phyloP scores from a whole-genome alignment of 1,140 invertebrate species.

The Drosophila simulans region DNA sequence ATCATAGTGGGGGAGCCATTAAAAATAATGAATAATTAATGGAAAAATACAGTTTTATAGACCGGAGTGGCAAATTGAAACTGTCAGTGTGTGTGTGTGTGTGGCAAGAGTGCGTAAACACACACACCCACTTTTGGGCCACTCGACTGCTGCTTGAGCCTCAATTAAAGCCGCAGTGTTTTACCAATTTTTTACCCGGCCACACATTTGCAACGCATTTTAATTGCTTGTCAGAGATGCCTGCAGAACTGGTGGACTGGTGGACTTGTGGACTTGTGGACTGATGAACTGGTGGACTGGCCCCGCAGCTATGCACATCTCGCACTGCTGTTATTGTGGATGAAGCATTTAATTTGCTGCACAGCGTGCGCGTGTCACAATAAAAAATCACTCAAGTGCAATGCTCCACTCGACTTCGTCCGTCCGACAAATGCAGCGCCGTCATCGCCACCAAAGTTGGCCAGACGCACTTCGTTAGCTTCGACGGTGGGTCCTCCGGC shows the following conservation, averaged over 20 bases:
- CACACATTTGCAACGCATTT: slow-evolving; percentile 70
- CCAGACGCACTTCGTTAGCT: slow-evolving; percentile 65
- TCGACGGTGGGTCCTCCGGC: slow-evolving; percentile 36
- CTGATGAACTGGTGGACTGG: background rate
- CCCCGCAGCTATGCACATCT: slow-evolving; percentile 23
- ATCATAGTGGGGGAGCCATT: slow-evolving; percentile 45
- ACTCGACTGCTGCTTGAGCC: slow-evolving; percentile 40
- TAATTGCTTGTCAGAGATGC: slow-evolving; percentile 73
- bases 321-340: slow-evolving; percentile 58
- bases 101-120: slow-evolving; percentile 26
- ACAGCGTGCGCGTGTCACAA: slow-evolving; percentile 76
- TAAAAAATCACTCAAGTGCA: slow-evolving; percentile 79
- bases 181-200: slow-evolving; percentile 58
- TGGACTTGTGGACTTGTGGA: background rate
- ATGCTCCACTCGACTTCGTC: slow-evolving; percentile 31
- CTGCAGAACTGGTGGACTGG: background rate
- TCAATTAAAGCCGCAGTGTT: slow-evolving; percentile 66
- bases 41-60: slow-evolving; percentile 71
- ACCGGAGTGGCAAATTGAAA: slow-evolving; percentile 62
- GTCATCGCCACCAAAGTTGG: slow-evolving; percentile 11
- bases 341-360: slow-evolving; percentile 70
- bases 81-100: slow-evolving; percentile 4
- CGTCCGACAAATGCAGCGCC: slow-evolving; percentile 28
- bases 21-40: slow-evolving; percentile 73
- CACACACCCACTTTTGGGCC: slow-evolving; percentile 13